These are phyloP conservation scores for Heliopora coerulea DNA, from an alignment of 92 coral and sea anemone genomes.

Conservation along the genomic window DNA sequence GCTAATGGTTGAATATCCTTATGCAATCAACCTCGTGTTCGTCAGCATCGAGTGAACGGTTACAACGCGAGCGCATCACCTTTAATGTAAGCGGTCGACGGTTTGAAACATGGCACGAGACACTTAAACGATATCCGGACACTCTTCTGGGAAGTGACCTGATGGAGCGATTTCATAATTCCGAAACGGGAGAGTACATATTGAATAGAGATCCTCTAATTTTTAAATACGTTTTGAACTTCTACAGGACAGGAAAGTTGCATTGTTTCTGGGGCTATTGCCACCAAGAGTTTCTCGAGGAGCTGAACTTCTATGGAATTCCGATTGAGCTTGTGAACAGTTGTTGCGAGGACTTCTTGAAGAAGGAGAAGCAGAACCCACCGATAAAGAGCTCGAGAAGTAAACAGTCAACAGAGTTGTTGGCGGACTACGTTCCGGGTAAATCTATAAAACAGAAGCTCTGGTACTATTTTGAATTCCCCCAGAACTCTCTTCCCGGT, in stretches of 20 bases:
- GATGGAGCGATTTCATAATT: constrained; percentile 70
- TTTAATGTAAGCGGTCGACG: constrained; percentile 90
- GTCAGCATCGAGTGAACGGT: not conserved
- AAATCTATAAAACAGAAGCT: constrained; percentile 60
- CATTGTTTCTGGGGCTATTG: constrained; percentile 87
- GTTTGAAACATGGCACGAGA: constrained; percentile 88
- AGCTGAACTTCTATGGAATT: constrained; percentile 80
- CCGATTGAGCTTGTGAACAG: constrained; percentile 66
- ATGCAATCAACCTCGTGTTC: constrained; percentile 24
- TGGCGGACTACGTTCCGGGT: constrained; percentile 10
- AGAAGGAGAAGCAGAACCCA: constrained; percentile 61
- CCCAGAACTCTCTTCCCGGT: constrained; percentile 66
- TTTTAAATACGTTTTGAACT: constrained; percentile 88
- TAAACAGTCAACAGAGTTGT: constrained; percentile 31
- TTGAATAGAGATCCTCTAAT: constrained; percentile 92
- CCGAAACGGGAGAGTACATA: constrained; percentile 81
- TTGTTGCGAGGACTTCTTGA: constrained; percentile 89
- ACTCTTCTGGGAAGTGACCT: constrained; percentile 88
- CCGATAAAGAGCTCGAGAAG: constrained; percentile 53
- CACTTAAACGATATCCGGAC: constrained; percentile 83
- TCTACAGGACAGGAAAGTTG: constrained; percentile 83
- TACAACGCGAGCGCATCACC: constrained; percentile 24
- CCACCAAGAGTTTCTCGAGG: constrained; percentile 73
- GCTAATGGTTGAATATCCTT: constrained; percentile 41
- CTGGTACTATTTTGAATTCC: constrained; percentile 72